Evolutionary conservation across 2,888 invertebrate genomes (phyloP).

Genomic region (Pseudanteris insignis): DNA sequence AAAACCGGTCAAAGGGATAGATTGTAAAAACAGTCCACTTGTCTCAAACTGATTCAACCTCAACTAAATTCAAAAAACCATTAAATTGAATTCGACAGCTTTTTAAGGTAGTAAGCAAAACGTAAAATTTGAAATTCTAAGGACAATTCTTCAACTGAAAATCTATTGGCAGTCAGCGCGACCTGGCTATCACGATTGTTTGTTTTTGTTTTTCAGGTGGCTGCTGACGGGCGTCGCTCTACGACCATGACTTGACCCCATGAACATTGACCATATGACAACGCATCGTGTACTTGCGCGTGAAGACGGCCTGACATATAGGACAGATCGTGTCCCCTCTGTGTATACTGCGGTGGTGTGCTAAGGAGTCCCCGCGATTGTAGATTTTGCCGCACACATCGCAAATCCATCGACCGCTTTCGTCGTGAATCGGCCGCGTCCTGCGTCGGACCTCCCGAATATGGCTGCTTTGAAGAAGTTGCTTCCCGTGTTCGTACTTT

Average conservation of each 20-base stretch:
- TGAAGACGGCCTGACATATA: slow-evolving; percentile 64
- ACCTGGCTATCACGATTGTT: background rate
- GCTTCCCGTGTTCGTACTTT: slow-evolving; percentile 59
- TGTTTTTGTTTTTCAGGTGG: too few species aligned
- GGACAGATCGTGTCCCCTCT: slow-evolving; percentile 66
- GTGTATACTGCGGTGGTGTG: slow-evolving; percentile 67
- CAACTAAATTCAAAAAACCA: too few species aligned
- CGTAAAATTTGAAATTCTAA: too few species aligned
- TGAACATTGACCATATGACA: slow-evolving; percentile 65
- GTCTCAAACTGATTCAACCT: too few species aligned
- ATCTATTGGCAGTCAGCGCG: background rate
- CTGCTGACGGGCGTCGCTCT: slow-evolving; percentile 4
- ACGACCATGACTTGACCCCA: slow-evolving; percentile 55
- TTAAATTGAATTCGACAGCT: too few species aligned
- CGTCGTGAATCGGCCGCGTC: slow-evolving; percentile 61
- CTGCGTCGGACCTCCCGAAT: slow-evolving; percentile 55
- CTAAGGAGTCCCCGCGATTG: slow-evolving; percentile 65
- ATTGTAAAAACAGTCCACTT: too few species aligned
- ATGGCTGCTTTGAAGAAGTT: slow-evolving; percentile 48
- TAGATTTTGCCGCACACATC: slow-evolving; percentile 66
- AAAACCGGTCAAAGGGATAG: too few species aligned
- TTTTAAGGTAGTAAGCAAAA: too few species aligned
- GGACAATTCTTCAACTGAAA: background rate
- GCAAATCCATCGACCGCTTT: slow-evolving; percentile 64
- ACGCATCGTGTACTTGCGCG: slow-evolving; percentile 65